These are phyloP conservation scores for Monomorium pharaonis DNA, from an alignment of 1,140 invertebrate species.

Conservation along the genomic window DNA sequence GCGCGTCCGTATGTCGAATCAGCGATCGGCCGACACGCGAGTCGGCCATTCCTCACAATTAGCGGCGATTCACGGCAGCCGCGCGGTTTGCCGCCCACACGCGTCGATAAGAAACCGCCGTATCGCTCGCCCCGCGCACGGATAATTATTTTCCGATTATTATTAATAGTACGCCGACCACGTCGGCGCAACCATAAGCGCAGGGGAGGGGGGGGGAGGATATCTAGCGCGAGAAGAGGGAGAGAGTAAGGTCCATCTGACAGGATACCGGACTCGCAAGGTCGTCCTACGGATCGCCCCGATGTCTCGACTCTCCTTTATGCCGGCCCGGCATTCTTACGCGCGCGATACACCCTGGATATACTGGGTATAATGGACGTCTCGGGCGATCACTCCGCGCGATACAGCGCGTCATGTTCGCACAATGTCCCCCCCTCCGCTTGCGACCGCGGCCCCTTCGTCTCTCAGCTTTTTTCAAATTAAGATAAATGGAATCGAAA, in stretches of 20 bases:
- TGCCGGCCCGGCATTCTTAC: not conserved
- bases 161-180: conserved; percentile 71
- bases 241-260: not conserved
- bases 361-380: conserved; percentile 10
- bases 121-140: conserved; percentile 52
- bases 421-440: conserved; percentile 5
- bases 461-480: conserved; percentile 25
- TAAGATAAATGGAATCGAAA: conserved; percentile 31
- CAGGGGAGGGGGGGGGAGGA: too few species aligned
- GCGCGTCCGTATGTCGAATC: conserved; percentile 70
- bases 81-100: conserved; percentile 57
- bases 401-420: conserved; percentile 23
- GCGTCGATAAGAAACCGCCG: conserved; percentile 40
- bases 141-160: conserved; percentile 77
- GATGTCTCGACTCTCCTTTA: conserved; percentile 20
- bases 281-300: not conserved
- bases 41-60: conserved; percentile 75
- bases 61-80: conserved; percentile 70
- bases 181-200: conserved; percentile 18
- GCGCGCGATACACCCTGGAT: not conserved
- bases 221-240: conserved; percentile 59
- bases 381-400: not conserved
- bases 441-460: not conserved
- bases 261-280: not conserved
- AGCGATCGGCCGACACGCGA: conserved; percentile 67